Percentiles rank a stretch among this genome's conserved stretches.
phyloP scores from a whole-genome alignment of 2,113 vertebrate genomes.

The Paraplagusia blochii region DNA sequence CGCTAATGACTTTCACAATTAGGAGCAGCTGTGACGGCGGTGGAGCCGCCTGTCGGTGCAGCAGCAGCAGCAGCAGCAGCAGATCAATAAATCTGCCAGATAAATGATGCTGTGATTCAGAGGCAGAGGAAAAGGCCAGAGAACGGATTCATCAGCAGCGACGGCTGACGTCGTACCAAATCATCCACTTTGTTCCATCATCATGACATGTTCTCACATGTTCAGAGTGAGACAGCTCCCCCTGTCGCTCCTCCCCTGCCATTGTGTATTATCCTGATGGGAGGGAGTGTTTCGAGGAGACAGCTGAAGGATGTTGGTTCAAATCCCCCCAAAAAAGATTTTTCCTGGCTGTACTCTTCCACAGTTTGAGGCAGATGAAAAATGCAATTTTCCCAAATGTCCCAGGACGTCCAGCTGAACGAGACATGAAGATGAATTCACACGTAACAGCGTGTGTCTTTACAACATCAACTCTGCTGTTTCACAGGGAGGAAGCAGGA shows the following conservation, averaged over 20 bases:
- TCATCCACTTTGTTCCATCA: conserved; percentile 23
- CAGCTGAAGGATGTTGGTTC: too few species aligned
- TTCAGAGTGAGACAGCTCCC: too few species aligned
- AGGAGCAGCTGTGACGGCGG: conserved; percentile 50
- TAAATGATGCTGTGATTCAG: conserved; percentile 52
- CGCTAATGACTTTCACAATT: conserved; percentile 48
- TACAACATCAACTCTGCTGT: background rate
- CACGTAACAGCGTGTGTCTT: conserved; percentile 16
- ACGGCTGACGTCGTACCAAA: conserved; percentile 29
- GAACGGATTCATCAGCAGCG: conserved; percentile 60
- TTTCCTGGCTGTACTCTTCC: too few species aligned
- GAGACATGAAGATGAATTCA: background rate
- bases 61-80: conserved; percentile 28
- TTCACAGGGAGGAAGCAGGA: background rate
- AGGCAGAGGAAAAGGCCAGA: conserved; percentile 65
- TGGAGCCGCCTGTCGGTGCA: conserved; percentile 25
- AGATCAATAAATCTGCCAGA: conserved; percentile 65
- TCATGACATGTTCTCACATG: conserved; percentile 23
- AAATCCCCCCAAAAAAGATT: too few species aligned
- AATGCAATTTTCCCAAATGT: background rate
- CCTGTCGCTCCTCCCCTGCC: background rate
- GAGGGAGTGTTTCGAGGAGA: too few species aligned
- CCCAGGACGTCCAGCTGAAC: conserved; percentile 13
- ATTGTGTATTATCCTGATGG: background rate
- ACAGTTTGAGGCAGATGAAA: too few species aligned